Evolutionary conservation across 2,888 invertebrate species (phyloP).

Genomic region (Dasysyrphus tricinctus): DNA sequence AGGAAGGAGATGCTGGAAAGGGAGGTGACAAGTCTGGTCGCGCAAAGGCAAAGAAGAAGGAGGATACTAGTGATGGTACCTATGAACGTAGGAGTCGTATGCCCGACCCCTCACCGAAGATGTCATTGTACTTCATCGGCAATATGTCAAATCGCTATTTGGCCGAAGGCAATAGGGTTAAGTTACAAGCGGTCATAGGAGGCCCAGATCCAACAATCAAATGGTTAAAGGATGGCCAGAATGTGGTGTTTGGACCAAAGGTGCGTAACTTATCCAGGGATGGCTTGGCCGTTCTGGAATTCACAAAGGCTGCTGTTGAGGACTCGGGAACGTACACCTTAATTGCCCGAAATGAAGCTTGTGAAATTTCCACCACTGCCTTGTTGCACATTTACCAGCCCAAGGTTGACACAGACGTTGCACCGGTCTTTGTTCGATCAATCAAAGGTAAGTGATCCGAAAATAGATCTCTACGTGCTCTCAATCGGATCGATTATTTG

Average conservation of each 20-base stretch:
- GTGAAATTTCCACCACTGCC: conserved; percentile 88
- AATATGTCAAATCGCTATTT: conserved; percentile 82
- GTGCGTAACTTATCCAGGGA: conserved; percentile 84
- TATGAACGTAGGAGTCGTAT: conserved; percentile 85
- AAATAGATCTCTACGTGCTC: conserved; percentile 53
- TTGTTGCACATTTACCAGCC: conserved; percentile 88
- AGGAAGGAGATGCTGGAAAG: conserved; percentile 77
- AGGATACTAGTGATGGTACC: conserved; percentile 82
- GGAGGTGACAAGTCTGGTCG: conserved; percentile 59
- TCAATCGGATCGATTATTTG: background rate
- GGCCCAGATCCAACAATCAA: conserved; percentile 89
- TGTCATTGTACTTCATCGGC: conserved; percentile 82
- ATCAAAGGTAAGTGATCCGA: conserved; percentile 85
- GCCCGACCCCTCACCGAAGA: conserved; percentile 84
- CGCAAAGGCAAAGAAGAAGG: conserved; percentile 79
- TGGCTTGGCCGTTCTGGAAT: conserved; percentile 90
- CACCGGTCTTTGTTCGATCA: conserved; percentile 89
- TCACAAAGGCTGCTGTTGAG: conserved; percentile 86
- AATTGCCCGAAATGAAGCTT: conserved; percentile 89
- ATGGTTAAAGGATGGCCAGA: conserved; percentile 89
- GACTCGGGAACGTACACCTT: conserved; percentile 93
- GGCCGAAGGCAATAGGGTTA: conserved; percentile 88
- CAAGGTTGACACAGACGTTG: conserved; percentile 85
- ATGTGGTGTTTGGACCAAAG: conserved; percentile 81
- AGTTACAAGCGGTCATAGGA: conserved; percentile 91